These are phyloP conservation scores for Nephila pilipes DNA, from an alignment of 1,140 invertebrate species.

Conservation along the genomic window DNA sequence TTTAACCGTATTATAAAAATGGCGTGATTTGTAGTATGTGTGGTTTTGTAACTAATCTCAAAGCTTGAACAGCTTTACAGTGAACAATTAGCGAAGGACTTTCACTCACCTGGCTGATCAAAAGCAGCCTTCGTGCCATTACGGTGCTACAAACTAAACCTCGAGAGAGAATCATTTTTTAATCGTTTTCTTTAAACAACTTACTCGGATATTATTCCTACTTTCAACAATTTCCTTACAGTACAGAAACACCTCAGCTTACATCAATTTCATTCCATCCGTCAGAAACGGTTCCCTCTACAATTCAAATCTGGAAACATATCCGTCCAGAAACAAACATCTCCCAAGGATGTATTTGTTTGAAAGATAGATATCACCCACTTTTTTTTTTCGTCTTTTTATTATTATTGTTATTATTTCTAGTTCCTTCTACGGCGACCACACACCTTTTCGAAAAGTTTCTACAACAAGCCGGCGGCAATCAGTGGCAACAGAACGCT, in stretches of 20 bases:
- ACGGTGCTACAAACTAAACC: no score
- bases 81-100: no score
- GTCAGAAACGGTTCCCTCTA: not conserved
- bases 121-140: no score
- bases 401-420: not conserved
- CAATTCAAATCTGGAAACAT: not conserved
- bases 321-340: not conserved
- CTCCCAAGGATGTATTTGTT: not conserved
- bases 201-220: no score
- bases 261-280: not conserved
- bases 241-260: not conserved
- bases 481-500: constrained; percentile 19
- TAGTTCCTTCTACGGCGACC: not conserved
- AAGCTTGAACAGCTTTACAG: no score
- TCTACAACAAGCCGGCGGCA: not conserved
- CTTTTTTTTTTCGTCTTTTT: not conserved
- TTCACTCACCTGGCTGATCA: no score
- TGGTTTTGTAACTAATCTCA: no score
- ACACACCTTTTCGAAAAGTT: not conserved
- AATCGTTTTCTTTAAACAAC: no score
- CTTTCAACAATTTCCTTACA: not conserved
- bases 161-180: no score
- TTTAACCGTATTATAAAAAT: no score
- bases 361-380: not conserved
- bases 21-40: no score